A percentile compares a stretch with the other conserved stretches of the same genome.
These are phyloP conservation scores for Turnix velox DNA, from an alignment of 2,113 vertebrate genomes.

Conservation along the genomic window DNA sequence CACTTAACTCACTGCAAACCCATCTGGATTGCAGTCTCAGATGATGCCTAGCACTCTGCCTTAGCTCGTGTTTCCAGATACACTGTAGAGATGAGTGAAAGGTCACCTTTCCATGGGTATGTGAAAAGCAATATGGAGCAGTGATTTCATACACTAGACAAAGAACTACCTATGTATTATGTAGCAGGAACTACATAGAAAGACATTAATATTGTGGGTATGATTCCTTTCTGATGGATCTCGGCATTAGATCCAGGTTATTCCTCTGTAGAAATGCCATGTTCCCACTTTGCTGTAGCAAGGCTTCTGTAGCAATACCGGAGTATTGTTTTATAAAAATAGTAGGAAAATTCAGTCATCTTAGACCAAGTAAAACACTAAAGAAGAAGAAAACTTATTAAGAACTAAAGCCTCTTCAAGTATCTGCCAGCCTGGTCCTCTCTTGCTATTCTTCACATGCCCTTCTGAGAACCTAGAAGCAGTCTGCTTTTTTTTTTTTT, in stretches of 20 bases:
- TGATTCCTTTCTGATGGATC: background rate
- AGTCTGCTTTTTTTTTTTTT: background rate
- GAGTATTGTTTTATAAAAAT: background rate
- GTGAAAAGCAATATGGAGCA: background rate
- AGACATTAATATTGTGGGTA: background rate
- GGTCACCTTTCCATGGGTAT: background rate
- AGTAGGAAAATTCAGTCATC: background rate
- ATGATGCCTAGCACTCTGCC: background rate
- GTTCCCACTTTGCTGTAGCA: background rate
- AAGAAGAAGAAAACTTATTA: background rate
- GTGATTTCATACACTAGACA: background rate
- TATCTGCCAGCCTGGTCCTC: background rate
- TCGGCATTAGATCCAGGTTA: background rate
- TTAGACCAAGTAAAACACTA: background rate
- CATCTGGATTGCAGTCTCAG: background rate
- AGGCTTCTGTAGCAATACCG: background rate
- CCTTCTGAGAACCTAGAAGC: background rate
- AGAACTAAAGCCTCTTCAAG: background rate
- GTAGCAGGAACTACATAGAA: background rate
- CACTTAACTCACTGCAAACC: background rate
- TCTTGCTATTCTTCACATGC: background rate
- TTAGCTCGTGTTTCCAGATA: background rate
- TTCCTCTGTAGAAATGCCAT: background rate
- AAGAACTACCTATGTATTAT: constrained; percentile 3
- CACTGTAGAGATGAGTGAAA: constrained; percentile 8